Base-by-base conservation (phyloP, 2,797 vertebrate species). In the Pantherophis alleghaniensis region DNA sequence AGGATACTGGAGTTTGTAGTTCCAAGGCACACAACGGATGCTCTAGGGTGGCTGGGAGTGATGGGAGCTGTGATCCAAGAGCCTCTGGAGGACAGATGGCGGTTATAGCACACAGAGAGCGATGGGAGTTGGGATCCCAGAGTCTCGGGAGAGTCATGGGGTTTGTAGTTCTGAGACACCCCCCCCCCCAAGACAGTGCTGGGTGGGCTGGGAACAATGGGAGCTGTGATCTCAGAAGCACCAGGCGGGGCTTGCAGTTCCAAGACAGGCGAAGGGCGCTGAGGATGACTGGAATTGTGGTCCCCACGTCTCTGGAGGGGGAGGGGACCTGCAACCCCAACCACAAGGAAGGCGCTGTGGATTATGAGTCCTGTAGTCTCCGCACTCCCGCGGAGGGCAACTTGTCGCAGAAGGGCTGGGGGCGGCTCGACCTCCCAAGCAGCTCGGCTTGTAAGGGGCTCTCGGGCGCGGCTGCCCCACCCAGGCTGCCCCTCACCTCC, bases 401-500 rank as follows among this genome's bases (percentile, higher is more conserved):
- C 74, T 22, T 4, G 37, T 47, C 24, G 74, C 37, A 22, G 37
- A 83, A 24, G 20, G 10, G 20, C 20, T 5, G 10, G 37, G 37
- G 10, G 37, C 2, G 37, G 37, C 20, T 83, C 37, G 20, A 9
- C 20, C 74, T 83, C 74, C 37, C 20, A 22, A 83, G 74, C 74
- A 47, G 10, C 20, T 24, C 74, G 74, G 20, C 20, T 47, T 24
- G 37, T 5, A 22, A 24, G 37, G 74, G 37, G 20, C 9, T 24
- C 37, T 83, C 10, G 86, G 86, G 51, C 7, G 12, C 55, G 3
- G 53, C 0, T 10, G 2, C 5, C 18, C 24, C 26, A 53, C 22
- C 26, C 74, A 42, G 7, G 9, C 28, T 42, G 20, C 16, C 59
- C 24, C 57, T 95, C 55, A 94, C 93, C 90, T 91, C 92, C 89